Evolutionary conservation across 2,888 invertebrate genomes (phyloP), one percentile per base, ranked within the genome.

Genomic region (Lissonota sp.): DNA sequence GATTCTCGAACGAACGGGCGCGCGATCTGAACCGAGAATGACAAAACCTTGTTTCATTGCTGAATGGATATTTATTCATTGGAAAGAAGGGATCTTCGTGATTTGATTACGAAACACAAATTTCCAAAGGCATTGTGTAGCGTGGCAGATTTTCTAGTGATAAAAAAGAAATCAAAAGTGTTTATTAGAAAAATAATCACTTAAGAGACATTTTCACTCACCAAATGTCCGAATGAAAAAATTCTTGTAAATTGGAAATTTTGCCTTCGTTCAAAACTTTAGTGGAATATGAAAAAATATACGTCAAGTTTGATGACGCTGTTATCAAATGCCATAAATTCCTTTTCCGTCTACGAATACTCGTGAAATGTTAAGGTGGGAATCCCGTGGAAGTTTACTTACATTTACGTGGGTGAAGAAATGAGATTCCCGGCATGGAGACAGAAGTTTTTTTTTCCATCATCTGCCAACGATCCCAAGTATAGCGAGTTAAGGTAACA

Each of bases 31-130:
- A 39, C 63, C 62, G 67, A n/a, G 63, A 70, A 78, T 46, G 77
- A 73, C 69, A 63, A 77, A 84, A 83, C 69, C 80, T 83, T 77
- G 79, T 85, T 84, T 82, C 79, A 80, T 26, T 80, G 81, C 75
- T 80, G 81, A 75, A 76, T 83, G 78, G 80, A 79, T 82, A 83
- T 84, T 83, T 80, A 83, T 84, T 84, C 85, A 84, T 84, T 80
- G 84, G 55, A 74, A 79, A 82, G 83, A 81, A 73, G 70, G 55
- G 77, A 79, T 64, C 51, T 40, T 42, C 58, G 12, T 62, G 67
- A 79, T 73, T 83, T 74, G 72, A 84, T 83, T 80, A 83, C 74
- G 64, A 70, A 79, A 60, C 37, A 66, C n/a, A 3, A 26, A 26
- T 26, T 26, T 26, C 1, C 1, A 26, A 26, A 26, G 26, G 26